Base-by-base conservation (phyloP, 2,113 vertebrate genomes). In the Gopherus flavomarginatus region DNA sequence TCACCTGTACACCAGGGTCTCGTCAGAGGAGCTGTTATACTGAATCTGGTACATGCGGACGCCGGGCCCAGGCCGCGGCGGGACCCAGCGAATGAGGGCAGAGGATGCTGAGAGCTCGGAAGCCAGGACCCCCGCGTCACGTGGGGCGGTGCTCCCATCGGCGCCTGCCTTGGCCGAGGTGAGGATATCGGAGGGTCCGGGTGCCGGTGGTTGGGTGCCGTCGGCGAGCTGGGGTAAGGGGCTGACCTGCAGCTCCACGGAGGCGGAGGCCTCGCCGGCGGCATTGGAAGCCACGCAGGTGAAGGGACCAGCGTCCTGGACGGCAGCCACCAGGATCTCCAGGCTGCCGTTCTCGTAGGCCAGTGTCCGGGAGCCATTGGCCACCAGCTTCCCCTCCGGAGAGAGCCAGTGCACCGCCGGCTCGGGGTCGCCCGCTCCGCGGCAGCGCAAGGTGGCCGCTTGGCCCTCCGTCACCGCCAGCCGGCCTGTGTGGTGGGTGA, bases 31-130 rank as follows among this genome's bases (percentile, higher is more conserved):
- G 98, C 99, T 99, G 98, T 99, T 99, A 95, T 99, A 99, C 97
- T 99, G 99, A 85, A 99, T 98, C 98, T 99, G 99, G 97, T 99
- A 99, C 99, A 99, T 99, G 84, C 99, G 98, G 93, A 99, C 99
- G 47, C 99, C 99, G 0, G 99, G 99, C 57, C 99, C 99, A 1
- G 99, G 99, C 62, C 98, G 98, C 90, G 99, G 99, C 0, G 99
- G 99, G 0, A 99, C 98, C 99, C 99, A 99, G 50, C 98, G 99
- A 95, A 99, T 99, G 80, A 99, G 98, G 27, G 99, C 99, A 0
- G 99, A 99, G 83, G 98, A 99, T 1, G 99, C 98, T 47, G 98
- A 99, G 90, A 99, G 97, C 81, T 99, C 99, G 0, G 97, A 98
- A 1, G 99, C 99, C 62, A 69, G 62, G 35, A 69, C 62, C 8